Evolutionary conservation across 2,113 vertebrate genomes (phyloP).

Genomic region (Menidia beryllina): DNA sequence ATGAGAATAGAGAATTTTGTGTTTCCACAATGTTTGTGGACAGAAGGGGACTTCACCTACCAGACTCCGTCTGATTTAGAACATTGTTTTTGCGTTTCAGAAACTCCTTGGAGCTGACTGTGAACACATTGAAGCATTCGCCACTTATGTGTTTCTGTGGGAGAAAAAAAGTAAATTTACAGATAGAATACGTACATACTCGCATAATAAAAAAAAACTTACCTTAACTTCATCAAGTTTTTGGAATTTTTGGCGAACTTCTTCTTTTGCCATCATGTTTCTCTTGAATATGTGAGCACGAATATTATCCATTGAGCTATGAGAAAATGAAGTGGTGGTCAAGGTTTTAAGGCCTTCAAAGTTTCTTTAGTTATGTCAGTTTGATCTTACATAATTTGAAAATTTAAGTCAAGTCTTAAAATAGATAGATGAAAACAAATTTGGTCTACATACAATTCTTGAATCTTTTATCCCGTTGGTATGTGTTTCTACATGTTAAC

Average conservation of each 20-base stretch:
- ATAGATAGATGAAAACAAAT: too few species aligned
- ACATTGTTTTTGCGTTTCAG: rapidly evolving
- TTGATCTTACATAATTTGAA: too few species aligned
- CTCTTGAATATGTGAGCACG: not conserved
- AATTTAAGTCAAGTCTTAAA: too few species aligned
- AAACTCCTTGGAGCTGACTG: slow-evolving; percentile 56
- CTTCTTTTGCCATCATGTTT: slow-evolving; percentile 27
- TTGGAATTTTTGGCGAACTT: not conserved
- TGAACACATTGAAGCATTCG: slow-evolving; percentile 50
- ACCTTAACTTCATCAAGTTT: slow-evolving; percentile 20
- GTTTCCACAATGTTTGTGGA: not conserved
- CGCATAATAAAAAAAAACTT: not conserved
- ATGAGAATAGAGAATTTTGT: not conserved
- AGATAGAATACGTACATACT: too few species aligned
- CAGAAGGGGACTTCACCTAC: slow-evolving; percentile 19
- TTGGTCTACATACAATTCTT: too few species aligned
- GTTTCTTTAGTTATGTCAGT: too few species aligned
- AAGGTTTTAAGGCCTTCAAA: not conserved
- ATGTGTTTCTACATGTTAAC: too few species aligned
- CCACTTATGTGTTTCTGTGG: slow-evolving; percentile 48
- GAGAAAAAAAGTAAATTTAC: not conserved
- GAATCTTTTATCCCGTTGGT: too few species aligned
- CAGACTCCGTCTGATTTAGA: slow-evolving; percentile 20
- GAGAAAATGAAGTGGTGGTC: not conserved
- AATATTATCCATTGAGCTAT: slow-evolving; percentile 23